Conservation (phyloP, 2,113 vertebrate genomes). For the Phycodurus eques region DNA sequence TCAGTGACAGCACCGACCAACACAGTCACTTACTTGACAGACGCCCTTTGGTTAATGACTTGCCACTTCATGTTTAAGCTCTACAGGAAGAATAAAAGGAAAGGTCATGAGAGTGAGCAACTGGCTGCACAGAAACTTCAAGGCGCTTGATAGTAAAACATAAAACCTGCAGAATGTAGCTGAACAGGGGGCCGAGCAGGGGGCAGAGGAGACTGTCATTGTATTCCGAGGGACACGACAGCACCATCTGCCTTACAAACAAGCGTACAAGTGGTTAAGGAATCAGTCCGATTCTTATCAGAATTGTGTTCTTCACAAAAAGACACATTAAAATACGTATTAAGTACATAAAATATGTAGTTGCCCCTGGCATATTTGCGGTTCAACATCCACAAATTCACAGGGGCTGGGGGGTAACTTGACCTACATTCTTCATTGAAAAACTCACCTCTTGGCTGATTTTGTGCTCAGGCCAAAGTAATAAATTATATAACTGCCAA, state of each 20-base stretch:
- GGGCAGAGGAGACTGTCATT: slow-evolving; percentile 85
- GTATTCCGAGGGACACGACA: slow-evolving; percentile 86
- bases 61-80: slow-evolving; percentile 91
- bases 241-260: slow-evolving; percentile 88
- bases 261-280: slow-evolving; percentile 81
- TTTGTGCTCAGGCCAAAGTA: no score
- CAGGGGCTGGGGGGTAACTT: no score
- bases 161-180: slow-evolving; percentile 86
- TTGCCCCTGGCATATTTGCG: no score
- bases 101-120: background rate
- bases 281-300: slow-evolving; percentile 19
- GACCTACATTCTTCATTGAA: no score
- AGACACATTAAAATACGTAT: background rate
- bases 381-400: no score
- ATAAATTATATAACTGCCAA: no score
- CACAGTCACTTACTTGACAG: slow-evolving; percentile 76
- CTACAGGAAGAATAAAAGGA: slow-evolving; percentile 65
- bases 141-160: background rate
- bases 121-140: background rate
- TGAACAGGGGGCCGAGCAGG: slow-evolving; percentile 88
- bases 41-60: slow-evolving; percentile 85
- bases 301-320: background rate
- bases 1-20: background rate
- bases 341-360: no score
- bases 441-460: no score